These are phyloP conservation scores for Sphenopsis melanotis DNA, from an alignment of 2,797 vertebrate genomes.

Conservation along the genomic window DNA sequence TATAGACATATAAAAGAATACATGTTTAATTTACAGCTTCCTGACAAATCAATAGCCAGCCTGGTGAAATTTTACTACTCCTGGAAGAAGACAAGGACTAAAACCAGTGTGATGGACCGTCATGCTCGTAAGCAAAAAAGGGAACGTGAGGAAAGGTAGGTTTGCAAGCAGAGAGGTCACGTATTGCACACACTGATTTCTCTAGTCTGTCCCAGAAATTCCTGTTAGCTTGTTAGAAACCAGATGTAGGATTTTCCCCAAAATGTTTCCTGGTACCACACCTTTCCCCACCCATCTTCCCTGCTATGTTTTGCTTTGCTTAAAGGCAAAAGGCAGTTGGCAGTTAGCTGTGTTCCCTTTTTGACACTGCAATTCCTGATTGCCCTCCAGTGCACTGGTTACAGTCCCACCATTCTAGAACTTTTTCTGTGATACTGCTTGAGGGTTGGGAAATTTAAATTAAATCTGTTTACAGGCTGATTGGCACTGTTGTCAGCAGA, in stretches of 20 bases:
- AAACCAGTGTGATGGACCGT: slow-evolving; percentile 95
- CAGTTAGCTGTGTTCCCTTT: background rate
- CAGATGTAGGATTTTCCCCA: background rate
- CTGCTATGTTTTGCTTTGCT: background rate
- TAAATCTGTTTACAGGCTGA: background rate
- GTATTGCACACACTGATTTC: background rate
- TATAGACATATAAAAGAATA: slow-evolving; percentile 43
- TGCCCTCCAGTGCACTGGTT: background rate
- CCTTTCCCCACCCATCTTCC: background rate
- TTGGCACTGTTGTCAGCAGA: background rate
- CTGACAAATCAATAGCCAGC: slow-evolving; percentile 94
- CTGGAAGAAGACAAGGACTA: slow-evolving; percentile 96
- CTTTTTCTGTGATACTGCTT: background rate
- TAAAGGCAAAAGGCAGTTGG: background rate
- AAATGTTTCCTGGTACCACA: background rate
- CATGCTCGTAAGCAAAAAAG: slow-evolving; percentile 91
- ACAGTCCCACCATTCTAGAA: background rate
- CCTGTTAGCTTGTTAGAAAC: background rate
- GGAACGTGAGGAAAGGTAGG: slow-evolving; percentile 91
- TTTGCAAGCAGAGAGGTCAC: background rate
- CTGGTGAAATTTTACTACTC: slow-evolving; percentile 96
- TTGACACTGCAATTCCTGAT: background rate
- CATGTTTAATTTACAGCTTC: slow-evolving; percentile 79
- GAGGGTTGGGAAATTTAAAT: background rate
- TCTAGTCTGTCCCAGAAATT: background rate